These are phyloP conservation scores for Salvator merianae DNA, from an alignment of 2,113 vertebrate genomes.

Conservation along the genomic window DNA sequence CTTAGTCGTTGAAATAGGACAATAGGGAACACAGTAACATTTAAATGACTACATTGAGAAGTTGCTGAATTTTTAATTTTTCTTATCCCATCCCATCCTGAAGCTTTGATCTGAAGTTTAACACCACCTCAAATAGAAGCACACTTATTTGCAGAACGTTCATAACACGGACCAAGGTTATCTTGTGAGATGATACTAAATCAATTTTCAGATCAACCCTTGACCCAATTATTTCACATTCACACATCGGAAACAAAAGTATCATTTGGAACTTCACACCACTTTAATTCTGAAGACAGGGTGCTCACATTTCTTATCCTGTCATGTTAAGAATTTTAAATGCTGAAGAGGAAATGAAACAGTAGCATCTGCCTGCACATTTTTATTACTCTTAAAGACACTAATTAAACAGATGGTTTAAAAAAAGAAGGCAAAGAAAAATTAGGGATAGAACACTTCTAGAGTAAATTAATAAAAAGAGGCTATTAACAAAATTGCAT, in stretches of 20 bases:
- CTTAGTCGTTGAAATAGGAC: background rate
- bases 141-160: constrained; percentile 8
- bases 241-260: background rate
- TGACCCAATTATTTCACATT: background rate
- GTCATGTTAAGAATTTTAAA: background rate
- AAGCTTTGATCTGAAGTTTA: constrained; percentile 20
- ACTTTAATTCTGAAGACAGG: background rate
- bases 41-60: background rate
- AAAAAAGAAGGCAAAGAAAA: background rate
- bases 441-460: background rate
- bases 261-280: background rate
- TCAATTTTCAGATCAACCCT: background rate
- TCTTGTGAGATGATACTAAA: constrained; percentile 10
- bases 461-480: background rate
- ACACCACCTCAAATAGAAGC: constrained; percentile 23
- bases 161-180: background rate
- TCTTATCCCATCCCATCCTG: background rate
- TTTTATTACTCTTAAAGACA: background rate
- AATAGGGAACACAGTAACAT: background rate
- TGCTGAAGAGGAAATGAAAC: background rate
- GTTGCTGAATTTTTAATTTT: constrained; percentile 17
- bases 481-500: background rate
- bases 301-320: background rate
- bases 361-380: background rate
- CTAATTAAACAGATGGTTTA: background rate